These are phyloP conservation scores for Neopipo cinnamomea DNA, from an alignment of 2,113 vertebrate species.

Conservation along the genomic window DNA sequence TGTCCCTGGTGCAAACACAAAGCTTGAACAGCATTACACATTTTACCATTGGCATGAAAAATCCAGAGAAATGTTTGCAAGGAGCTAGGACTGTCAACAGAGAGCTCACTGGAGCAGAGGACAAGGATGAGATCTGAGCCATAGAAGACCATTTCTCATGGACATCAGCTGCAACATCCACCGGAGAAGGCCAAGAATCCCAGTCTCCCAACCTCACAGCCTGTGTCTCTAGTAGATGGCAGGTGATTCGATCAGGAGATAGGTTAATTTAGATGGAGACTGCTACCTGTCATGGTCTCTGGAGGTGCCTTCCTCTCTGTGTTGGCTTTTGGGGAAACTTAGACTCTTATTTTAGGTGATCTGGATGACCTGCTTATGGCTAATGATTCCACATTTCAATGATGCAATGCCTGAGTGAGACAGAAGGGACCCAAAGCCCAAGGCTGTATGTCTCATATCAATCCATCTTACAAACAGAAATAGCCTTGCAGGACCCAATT, in stretches of 20 bases:
- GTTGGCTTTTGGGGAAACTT: not conserved
- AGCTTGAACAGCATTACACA: not conserved
- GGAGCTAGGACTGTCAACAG: not conserved
- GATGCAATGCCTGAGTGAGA: not conserved
- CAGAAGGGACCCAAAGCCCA: not conserved
- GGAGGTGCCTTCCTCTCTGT: not conserved
- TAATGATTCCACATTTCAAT: not conserved
- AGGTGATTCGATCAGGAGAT: not conserved
- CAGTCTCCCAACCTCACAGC: not conserved
- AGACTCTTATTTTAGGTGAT: not conserved
- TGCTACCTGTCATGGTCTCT: not conserved
- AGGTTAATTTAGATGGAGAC: not conserved
- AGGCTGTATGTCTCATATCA: not conserved
- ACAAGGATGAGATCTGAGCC: not conserved
- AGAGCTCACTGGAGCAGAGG: not conserved
- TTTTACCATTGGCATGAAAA: not conserved
- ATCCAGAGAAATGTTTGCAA: not conserved
- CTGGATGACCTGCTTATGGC: not conserved
- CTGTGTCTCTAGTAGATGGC: not conserved
- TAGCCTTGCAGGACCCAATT: not conserved
- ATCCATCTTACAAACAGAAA: not conserved
- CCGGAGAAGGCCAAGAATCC: not conserved
- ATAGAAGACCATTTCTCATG: not conserved
- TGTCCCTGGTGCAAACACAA: not conserved
- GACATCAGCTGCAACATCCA: not conserved